A percentile compares a stretch with the other conserved stretches of the same genome.
phyloP scores from a whole-genome alignment of 2,888 invertebrate species.

The Boloria selene region DNA sequence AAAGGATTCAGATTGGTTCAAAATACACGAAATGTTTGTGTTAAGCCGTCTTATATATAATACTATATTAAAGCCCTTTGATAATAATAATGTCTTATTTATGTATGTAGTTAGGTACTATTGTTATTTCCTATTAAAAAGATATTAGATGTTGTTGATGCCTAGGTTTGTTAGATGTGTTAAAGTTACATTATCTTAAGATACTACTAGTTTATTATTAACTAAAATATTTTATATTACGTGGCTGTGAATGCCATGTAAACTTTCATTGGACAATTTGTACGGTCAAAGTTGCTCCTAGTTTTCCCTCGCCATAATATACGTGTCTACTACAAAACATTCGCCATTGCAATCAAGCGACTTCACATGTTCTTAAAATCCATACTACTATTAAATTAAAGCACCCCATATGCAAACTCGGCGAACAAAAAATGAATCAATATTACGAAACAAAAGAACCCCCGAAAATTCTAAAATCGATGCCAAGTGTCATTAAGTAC shows the following conservation, averaged over 20 bases:
- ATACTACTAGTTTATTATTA: too few species aligned
- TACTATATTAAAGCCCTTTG: background rate
- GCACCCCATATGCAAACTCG: slow-evolving; percentile 58
- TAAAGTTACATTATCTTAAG: too few species aligned
- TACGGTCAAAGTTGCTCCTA: too few species aligned
- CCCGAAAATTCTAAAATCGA: slow-evolving; percentile 79
- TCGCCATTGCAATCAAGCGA: slow-evolving; percentile 6
- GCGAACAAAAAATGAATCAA: slow-evolving; percentile 66
- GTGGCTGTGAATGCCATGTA: too few species aligned
- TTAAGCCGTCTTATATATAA: background rate
- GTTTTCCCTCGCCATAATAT: background rate
- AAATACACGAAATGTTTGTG: background rate
- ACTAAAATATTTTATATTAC: too few species aligned
- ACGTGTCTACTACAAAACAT: background rate
- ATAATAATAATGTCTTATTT: background rate
- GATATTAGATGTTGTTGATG: too few species aligned
- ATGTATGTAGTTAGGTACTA: too few species aligned
- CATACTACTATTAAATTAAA: slow-evolving; percentile 34
- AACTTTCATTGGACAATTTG: too few species aligned
- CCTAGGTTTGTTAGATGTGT: too few species aligned
- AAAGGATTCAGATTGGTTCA: slow-evolving; percentile 29
- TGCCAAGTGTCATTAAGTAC: slow-evolving; percentile 81
- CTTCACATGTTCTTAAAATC: slow-evolving; percentile 27
- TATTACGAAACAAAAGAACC: slow-evolving; percentile 78
- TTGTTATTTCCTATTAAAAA: too few species aligned